Evolutionary conservation across 92 coral and sea anemone species (phyloP), one percentile per base, ranked within the genome.

Genomic region (Pocillopora grandis): DNA sequence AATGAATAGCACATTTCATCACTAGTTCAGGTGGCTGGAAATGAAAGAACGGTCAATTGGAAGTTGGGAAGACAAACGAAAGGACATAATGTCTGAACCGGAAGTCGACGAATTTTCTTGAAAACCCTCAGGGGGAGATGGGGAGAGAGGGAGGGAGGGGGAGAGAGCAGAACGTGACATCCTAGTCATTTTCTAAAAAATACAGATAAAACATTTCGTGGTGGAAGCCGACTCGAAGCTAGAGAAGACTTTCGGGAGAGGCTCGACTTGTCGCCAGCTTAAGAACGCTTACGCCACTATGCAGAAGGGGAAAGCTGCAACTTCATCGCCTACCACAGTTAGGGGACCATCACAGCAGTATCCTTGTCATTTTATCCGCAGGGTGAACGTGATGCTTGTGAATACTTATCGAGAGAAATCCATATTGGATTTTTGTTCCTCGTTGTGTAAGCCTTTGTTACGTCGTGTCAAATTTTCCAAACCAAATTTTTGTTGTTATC

Each of bases 201-300:
- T 42, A 42, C 52, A 7, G 52, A 42, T 42, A 7, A 42, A 27
- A 27, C 31, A 27, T 27, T 27, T 27, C 31, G 1, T 27, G 31
- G 31, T 27, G 31, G 31, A 27, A 27, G 31, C 31, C 31, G 31
- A 27, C 31, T 27, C 87, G 83, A 87, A 85, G 87, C 89, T 87
- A 94, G 93, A 92, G 98, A 94, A 91, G 98, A 94, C 98, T 93
- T 94, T 94, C 95, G 93, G 80, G 90, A 87, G 92, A 87, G 88
- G 95, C 93, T 92, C 89, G 92, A 66, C 88, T 72, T 82, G 87
- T 86, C 91, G 90, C 88, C 85, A 89, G 98, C 98, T 95, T 94
- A 84, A 81, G 89, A 91, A 89, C 93, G 93, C 98, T 91, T 89
- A 79, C 90, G 81, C 90, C 93, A 85, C 90, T 72, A 94, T 94